Conservation (phyloP, 2,888 invertebrate genomes). For the Pseudococcus jackbeardsleyi region DNA sequence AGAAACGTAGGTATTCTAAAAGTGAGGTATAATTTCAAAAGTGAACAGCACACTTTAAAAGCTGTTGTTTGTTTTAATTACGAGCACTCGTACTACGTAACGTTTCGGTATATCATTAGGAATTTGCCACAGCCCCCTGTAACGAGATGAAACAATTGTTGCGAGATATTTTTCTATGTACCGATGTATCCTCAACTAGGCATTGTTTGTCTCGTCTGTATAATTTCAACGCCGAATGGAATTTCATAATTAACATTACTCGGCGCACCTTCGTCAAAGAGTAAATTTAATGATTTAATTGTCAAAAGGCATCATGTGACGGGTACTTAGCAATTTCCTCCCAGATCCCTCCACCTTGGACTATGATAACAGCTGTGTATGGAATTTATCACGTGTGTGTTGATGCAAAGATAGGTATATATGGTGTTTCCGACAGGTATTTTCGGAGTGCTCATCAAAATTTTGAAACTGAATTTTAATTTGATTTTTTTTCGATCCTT, state of each 20-base stretch:
- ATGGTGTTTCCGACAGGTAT: too few species aligned
- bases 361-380: too few species aligned
- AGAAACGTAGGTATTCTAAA: neutral
- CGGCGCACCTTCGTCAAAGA: constrained; percentile 23
- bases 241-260: constrained; percentile 42
- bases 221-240: constrained; percentile 17
- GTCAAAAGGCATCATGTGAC: constrained; percentile 1
- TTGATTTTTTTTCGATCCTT: too few species aligned
- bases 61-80: constrained; percentile 44
- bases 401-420: too few species aligned
- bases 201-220: neutral
- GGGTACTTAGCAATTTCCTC: neutral
- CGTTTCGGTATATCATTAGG: constrained; percentile 26
- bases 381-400: too few species aligned
- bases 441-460: too few species aligned
- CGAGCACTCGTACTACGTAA: neutral
- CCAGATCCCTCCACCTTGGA: neutral
- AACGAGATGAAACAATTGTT: constrained; percentile 39
- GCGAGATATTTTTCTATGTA: constrained; percentile 12
- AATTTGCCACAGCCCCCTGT: neutral
- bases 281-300: neutral
- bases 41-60: constrained; percentile 42
- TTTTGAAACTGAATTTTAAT: too few species aligned
- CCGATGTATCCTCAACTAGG: neutral
- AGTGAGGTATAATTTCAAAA: constrained; percentile 30